Evolutionary conservation across 64 coral and sea anemone species (phyloP), one percentile per base, ranked within the genome.

Genomic region (Porites australiensis): DNA sequence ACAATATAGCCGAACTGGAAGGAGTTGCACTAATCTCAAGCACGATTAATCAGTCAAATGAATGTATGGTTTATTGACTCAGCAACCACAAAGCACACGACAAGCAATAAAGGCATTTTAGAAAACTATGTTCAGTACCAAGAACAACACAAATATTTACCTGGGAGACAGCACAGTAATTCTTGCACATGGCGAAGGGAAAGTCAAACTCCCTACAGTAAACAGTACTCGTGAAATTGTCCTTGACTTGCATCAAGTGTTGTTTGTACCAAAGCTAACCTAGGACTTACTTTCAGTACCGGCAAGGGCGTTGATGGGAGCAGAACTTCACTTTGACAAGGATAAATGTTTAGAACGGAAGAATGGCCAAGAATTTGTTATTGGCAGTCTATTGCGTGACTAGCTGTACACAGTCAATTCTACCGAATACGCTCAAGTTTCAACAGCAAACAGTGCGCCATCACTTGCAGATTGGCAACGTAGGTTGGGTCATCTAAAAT

Each of bases 391-490:
- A 37, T 37, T 37, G 27, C 27, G 27, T 37, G 27, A 37, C 27
- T 37, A 37, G 27, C 27, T 37, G 27, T 37, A 37, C 27, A 37
- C 27, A 44, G 91, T 91, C 74, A 91, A 93, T 82, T 69, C 65
- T 14, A 50, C 46, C 78, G 80, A 96, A 81, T 89, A 74, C 71
- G 87, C 90, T 84, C 85, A 87, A 77, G 79, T 89, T 54, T 72
- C 77, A 79, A 91, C 86, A 77, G 51, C 82, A 50, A 51, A 50
- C 57, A 61, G 16, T 90, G 14, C 70, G 74, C 87, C 79, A 49
- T 72, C 79, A 48, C 79, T 75, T 79, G 75, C 59, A 90, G 57
- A 79, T 79, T 90, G 82, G 92, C 96, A 98, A 57, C 84, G 83
- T 91, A 59, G 0, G 13, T 13, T 59, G 13, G 58, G 58, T 59